Evolutionary conservation across 2,888 invertebrate genomes (phyloP).

Genomic region (Napeogenes sylphis): DNA sequence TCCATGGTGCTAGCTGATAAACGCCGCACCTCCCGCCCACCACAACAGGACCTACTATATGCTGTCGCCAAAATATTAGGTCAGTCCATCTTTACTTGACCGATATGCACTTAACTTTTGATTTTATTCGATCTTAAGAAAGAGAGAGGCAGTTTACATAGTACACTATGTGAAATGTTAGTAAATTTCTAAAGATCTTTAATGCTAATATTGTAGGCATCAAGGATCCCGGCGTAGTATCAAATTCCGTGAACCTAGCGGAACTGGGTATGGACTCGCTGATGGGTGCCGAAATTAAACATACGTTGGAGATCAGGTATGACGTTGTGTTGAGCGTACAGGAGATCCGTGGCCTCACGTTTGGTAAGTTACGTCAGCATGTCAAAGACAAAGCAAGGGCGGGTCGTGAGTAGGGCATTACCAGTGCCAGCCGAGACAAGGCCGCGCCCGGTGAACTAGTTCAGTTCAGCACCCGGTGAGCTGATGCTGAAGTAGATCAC

Average conservation of each 20-base stretch:
- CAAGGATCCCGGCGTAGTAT: constrained; percentile 88
- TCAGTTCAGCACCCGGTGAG: constrained; percentile 74
- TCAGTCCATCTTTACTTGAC: constrained; percentile 34
- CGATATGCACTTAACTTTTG: neutral
- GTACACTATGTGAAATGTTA: too few species aligned
- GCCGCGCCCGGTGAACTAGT: constrained; percentile 62
- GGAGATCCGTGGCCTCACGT: constrained; percentile 91
- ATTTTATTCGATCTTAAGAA: neutral
- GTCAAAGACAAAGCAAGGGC: constrained; percentile 46
- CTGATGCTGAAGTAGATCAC: constrained; percentile 87
- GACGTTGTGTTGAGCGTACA: constrained; percentile 93
- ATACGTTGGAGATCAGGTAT: constrained; percentile 94
- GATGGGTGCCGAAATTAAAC: constrained; percentile 99
- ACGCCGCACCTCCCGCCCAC: constrained; percentile 77
- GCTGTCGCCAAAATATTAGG: constrained; percentile 93
- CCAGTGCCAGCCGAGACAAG: constrained; percentile 43
- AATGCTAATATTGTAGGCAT: constrained; percentile 76
- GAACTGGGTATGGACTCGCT: constrained; percentile 99
- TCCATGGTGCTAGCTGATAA: constrained; percentile 94
- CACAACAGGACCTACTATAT: constrained; percentile 80
- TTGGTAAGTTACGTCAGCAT: constrained; percentile 83
- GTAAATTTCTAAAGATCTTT: neutral
- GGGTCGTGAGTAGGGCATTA: constrained; percentile 19
- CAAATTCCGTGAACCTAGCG: constrained; percentile 86
- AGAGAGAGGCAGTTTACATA: too few species aligned